Percentiles rank a stretch among this genome's conserved stretches.
phyloP scores from a whole-genome alignment of 2,113 vertebrate genomes.

The Perca flavescens region DNA sequence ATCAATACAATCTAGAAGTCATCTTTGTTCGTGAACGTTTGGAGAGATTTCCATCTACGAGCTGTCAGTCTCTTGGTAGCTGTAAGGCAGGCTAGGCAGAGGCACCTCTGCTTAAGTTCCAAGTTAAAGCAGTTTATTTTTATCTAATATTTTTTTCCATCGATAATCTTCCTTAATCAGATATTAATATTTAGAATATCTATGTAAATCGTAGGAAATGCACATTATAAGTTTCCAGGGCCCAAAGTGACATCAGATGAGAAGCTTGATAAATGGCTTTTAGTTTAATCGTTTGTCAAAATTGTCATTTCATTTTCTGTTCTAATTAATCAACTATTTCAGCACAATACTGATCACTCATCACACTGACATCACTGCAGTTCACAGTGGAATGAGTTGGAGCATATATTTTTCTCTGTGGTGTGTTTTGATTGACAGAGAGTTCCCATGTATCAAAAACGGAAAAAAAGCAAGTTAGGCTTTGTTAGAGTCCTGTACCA shows the following conservation, averaged over 20 bases:
- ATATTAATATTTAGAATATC: neutral
- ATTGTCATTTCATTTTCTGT: neutral
- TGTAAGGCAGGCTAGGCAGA: neutral
- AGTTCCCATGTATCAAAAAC: slow-evolving; percentile 61
- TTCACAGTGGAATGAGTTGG: slow-evolving; percentile 3
- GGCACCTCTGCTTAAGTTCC: slow-evolving; percentile 7
- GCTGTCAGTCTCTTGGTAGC: slow-evolving; percentile 23
- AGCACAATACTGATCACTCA: neutral
- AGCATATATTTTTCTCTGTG: slow-evolving; percentile 18
- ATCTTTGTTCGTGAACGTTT: slow-evolving; percentile 34
- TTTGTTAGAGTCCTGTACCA: slow-evolving; percentile 50
- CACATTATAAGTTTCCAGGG: neutral
- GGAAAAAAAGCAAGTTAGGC: slow-evolving; percentile 13
- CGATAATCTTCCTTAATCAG: neutral
- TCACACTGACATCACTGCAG: neutral
- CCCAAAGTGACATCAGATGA: neutral
- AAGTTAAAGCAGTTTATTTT: slow-evolving; percentile 10
- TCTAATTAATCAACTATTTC: neutral
- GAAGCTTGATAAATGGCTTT: neutral
- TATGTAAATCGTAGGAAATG: neutral
- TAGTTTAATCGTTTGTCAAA: neutral
- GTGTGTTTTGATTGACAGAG: slow-evolving; percentile 54
- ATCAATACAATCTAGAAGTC: slow-evolving; percentile 26
- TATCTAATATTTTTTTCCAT: neutral
- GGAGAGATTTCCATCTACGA: slow-evolving; percentile 30